A percentile compares a stretch with the other conserved stretches of the same genome.
Conservation (phyloP, 2,888 invertebrate species). For the Cheilosia scutellata region DNA sequence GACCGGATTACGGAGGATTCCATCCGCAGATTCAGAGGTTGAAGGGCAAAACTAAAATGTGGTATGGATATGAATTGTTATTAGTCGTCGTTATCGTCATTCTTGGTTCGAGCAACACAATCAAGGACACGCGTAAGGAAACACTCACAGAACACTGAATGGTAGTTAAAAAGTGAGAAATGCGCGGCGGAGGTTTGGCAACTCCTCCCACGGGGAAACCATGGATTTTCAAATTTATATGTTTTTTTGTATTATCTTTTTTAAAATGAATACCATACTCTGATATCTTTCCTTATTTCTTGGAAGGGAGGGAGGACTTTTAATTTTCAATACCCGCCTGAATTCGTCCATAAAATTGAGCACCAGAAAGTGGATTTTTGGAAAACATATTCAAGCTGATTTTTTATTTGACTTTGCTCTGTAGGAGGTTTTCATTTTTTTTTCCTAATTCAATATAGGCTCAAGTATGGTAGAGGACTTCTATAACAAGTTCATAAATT, state of each 20-base stretch:
- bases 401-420: conserved; percentile 22
- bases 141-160: conserved; percentile 3
- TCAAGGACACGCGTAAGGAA: neutral
- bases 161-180: no score
- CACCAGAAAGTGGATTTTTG: conserved; percentile 56
- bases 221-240: neutral
- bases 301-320: conserved; percentile 17
- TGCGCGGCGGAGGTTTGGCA: no score
- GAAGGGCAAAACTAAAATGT: conserved; percentile 63
- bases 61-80: conserved; percentile 66
- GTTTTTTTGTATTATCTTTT: no score
- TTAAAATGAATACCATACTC: neutral
- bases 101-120: conserved; percentile 31
- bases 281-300: conserved; percentile 39
- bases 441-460: neutral
- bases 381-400: conserved; percentile 67
- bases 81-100: conserved; percentile 43
- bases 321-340: conserved; percentile 28
- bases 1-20: conserved; percentile 30
- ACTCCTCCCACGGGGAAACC: no score
- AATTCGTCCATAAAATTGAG: neutral
- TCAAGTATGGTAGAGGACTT: conserved; percentile 20
- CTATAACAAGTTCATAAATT: conserved; percentile 23
- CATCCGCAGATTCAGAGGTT: conserved; percentile 19
- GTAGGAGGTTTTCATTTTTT: neutral